Evolutionary conservation across 2,797 vertebrate genomes (phyloP).

Genomic region (Hydrolagus colliei): DNA sequence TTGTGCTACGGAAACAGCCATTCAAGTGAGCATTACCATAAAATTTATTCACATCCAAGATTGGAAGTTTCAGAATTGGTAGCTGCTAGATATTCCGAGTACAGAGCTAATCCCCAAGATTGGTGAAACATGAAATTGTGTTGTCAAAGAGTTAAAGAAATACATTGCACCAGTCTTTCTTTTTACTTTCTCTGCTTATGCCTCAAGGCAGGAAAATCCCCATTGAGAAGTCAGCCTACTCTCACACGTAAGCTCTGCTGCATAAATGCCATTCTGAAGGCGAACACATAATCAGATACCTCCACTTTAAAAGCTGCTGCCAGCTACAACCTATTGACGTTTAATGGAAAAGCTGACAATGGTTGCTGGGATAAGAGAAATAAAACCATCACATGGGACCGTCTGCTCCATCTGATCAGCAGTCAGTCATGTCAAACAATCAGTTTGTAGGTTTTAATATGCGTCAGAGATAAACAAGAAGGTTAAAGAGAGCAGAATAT

Average conservation of each 20-base stretch:
- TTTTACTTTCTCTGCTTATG: conserved; percentile 39
- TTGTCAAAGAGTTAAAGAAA: conserved; percentile 33
- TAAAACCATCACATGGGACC: conserved; percentile 36
- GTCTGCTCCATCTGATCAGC: conserved; percentile 37
- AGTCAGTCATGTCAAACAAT: conserved; percentile 28
- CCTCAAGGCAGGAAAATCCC: conserved; percentile 43
- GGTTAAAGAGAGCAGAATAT: conserved; percentile 50
- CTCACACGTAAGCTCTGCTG: conserved; percentile 30
- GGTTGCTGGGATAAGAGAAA: conserved; percentile 36
- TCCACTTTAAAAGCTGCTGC: conserved; percentile 43
- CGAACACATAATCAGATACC: not conserved
- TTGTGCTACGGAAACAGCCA: too few species aligned
- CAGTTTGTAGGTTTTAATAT: conserved; percentile 33
- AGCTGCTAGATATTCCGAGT: not conserved
- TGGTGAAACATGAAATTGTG: conserved; percentile 3
- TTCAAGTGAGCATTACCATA: too few species aligned
- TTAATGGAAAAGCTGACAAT: conserved; percentile 44
- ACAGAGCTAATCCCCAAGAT: not conserved
- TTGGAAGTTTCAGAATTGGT: too few species aligned
- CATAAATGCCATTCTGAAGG: not conserved
- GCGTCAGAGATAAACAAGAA: conserved; percentile 42
- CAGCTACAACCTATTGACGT: conserved; percentile 47
- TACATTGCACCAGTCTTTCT: conserved; percentile 34
- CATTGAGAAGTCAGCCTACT: conserved; percentile 41
- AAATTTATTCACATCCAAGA: too few species aligned